Conservation (phyloP, 2,797 vertebrate genomes). For the Odontamblyopus lacepedii region DNA sequence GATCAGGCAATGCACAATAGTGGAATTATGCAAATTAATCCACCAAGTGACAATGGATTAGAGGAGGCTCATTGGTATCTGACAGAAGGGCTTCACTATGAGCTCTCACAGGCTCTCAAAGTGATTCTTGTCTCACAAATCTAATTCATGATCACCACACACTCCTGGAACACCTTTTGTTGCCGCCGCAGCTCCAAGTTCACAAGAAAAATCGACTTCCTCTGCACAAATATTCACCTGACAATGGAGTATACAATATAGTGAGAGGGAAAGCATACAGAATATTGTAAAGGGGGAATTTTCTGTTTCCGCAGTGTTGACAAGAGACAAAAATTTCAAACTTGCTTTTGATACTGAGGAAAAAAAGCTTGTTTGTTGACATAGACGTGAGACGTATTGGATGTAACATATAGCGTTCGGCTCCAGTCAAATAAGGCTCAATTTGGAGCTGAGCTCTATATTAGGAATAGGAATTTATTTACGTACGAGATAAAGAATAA, state of each 20-base stretch:
- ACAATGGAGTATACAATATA: constrained; percentile 14
- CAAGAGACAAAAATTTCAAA: background rate
- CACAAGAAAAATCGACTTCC: constrained; percentile 38
- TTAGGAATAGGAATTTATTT: no score
- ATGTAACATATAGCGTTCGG: no score
- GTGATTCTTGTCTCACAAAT: constrained; percentile 67
- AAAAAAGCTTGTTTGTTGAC: no score
- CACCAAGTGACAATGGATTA: constrained; percentile 74
- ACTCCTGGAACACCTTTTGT: constrained; percentile 49
- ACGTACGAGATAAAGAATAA: no score
- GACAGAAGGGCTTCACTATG: constrained; percentile 62
- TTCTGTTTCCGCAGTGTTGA: background rate
- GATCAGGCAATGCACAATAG: constrained; percentile 65
- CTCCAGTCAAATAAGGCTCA: no score
- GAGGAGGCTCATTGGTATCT: constrained; percentile 57
- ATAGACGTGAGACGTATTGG: no score
- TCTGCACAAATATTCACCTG: constrained; percentile 15
- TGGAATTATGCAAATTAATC: constrained; percentile 79
- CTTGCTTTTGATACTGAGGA: no score
- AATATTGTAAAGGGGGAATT: background rate
- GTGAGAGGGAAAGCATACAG: background rate
- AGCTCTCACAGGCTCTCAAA: constrained; percentile 62
- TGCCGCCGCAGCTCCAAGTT: constrained; percentile 28
- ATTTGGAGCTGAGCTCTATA: no score
- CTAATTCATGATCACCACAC: constrained; percentile 48